Base-by-base conservation (phyloP, 2,797 vertebrate species). In the Acrossocheilus fasciatus region DNA sequence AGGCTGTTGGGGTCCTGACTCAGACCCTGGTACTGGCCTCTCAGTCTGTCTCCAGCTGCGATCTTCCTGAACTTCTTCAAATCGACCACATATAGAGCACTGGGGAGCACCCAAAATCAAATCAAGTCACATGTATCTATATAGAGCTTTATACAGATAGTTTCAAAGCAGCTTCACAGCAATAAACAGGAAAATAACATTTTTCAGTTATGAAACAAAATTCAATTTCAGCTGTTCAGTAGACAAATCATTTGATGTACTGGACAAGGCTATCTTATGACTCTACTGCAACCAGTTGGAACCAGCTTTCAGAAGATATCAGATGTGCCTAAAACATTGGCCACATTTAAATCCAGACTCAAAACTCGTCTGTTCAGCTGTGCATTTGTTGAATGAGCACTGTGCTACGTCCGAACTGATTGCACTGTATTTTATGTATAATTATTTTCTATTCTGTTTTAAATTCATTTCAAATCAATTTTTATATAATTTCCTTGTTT, bases 1-100 rank as follows among this genome's bases (percentile, higher is more conserved):
- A 99, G 94, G 85, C 98, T 99, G 95, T 99, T 99, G 74, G 98
- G 98, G 91, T 99, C 98, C 87, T 99, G 98, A 91, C 98, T 99
- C 86, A 99, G 96, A 1, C 98, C 98, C 93, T 99, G 98, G 90
- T 99, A 99, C 57, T 99, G 98, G 57, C 98, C 98, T 87, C 98
- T 89, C 39, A 99, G 96, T 34, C 98, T 94, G 94, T 99, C 98
- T 87, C 98, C 98, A 90, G 98, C 98, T 43, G 98, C 98, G 45
- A 99, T 98, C 93, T 99, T 99, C 81, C 98, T 95, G 93, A 99
- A 99, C 92, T 98, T 99, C 95, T 99, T 99, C 91, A 99, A 93
- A 93, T 99, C 98, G 82, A 99, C 98, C 15, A 99, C 97, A 47
- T 99, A 99, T 2, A 99, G 94, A 52, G 98, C 98, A 87, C 98